Evolutionary conservation across 2,113 vertebrate species (phyloP), one percentile per base, ranked within the genome.

Genomic region (Lathamus discolor): DNA sequence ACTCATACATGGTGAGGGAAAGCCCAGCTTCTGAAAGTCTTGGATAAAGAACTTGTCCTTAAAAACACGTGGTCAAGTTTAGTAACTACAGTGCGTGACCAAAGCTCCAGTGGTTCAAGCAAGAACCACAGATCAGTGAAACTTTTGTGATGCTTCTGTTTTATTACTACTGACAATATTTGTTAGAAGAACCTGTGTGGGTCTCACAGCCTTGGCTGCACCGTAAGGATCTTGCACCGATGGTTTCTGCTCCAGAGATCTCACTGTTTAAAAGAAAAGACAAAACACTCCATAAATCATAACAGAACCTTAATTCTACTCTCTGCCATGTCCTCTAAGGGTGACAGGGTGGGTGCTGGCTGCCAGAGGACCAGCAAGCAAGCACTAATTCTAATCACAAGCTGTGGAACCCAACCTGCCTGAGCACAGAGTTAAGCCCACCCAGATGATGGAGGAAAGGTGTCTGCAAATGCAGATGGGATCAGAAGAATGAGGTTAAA

Each of bases 371-470:
- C 17, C 49, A 74, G 51, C 51, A 72, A 44, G 51, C 35, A 43
- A 3, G 25, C 12, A 8, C 66, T 35, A 14, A 5, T 51, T 51
- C n/a, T 49, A 4, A 41, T 24, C 41, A 11, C 11, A 35, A 6
- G 13, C 51, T 54, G 0, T 7, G 51, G 46, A 72, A 35, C 43
- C 57, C 59, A 55, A 35, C 57, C 48, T 69, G 48, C 41, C 55
- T 11, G 12, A 67, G 13, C 57, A 28, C 41, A 33, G 2, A 2
- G 3, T 33, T 91, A 29, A 39, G 48, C 39, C 31, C 7, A 13
- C 37, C 0, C 0, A 63, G 63, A 4, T 4, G 9, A 9, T 29
- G 22, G 6, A 66, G 62, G 17, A 35, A 55, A 31, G 63, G 11
- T 23, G 16, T 20, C 72, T 78, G 63, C n/a, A 83, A 49, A 35